Percentiles rank a stretch among this genome's conserved stretches.
phyloP scores from a whole-genome alignment of 2,797 vertebrate species.

The Phylloscopus collybita region DNA sequence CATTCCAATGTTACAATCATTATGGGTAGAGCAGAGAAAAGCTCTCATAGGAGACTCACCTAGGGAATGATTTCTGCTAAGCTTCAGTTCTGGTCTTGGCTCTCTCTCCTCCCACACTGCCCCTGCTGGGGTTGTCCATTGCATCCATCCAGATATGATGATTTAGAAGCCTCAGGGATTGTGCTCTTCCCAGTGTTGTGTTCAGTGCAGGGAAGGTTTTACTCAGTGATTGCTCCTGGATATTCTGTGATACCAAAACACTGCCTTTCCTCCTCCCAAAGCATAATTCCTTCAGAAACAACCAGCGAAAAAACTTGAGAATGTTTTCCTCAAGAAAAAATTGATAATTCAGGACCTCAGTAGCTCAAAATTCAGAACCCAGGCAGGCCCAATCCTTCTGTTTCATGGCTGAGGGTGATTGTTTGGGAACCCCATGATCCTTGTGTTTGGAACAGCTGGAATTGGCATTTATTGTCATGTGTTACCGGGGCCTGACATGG shows the following conservation, averaged over 20 bases:
- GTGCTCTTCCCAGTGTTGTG: not conserved
- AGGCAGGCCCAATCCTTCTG: not conserved
- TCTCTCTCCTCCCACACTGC: not conserved
- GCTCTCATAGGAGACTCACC: not conserved
- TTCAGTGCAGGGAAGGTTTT: not conserved
- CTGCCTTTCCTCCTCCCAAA: not conserved
- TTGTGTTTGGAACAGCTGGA: not conserved
- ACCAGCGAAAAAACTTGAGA: not conserved
- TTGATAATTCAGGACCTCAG: not conserved
- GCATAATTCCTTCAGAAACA: not conserved
- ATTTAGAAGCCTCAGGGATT: not conserved
- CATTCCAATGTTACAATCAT: not conserved
- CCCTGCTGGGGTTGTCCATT: not conserved
- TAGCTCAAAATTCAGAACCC: not conserved
- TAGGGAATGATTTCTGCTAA: not conserved
- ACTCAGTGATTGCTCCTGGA: not conserved
- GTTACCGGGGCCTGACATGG: not conserved
- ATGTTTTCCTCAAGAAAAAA: not conserved
- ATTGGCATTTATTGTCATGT: not conserved
- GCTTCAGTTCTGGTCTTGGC: not conserved
- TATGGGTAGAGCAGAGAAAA: not conserved
- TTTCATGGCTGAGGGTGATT: not conserved
- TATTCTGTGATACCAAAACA: not conserved
- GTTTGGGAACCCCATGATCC: not conserved
- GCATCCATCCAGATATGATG: not conserved